Evolutionary conservation across 2,113 vertebrate genomes (phyloP), one percentile per base, ranked within the genome.

Genomic region (Brienomyrus brachyistius): DNA sequence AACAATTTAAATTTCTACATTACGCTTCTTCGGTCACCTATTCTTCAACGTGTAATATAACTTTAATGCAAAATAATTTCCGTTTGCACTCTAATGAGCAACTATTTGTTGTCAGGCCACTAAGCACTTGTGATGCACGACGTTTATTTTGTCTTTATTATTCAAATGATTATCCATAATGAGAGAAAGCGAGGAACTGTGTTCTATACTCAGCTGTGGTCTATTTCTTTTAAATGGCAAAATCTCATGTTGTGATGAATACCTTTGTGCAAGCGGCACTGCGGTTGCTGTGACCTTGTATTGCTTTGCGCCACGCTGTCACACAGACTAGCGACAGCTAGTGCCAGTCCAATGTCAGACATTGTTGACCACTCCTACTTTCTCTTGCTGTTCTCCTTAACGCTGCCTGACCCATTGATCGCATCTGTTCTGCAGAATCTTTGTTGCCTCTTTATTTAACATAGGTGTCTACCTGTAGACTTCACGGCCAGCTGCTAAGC

Each of bases 211-310:
- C 47, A 88, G 45, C 13, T 47, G 27, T 35, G 43, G 31, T 88
- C 66, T 77, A 52, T 40, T 40, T 35, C 4, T 52, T 66, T 88
- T 31, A 40, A 45, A 66, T 35, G 88, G 59, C 62, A 77, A 80
- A 77, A 88, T 45, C 50, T 88, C 66, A 23, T 21, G 13, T 21
- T 21, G 59, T 80, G 35, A 80, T 80, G 74, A 80, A 80, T 17
- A n/a, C 74, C 74, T 19, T 19, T 80, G 31, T 54, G 50, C 45
- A 74, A 31, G 62, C 88, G 40, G 43, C 15, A 15, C 23, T 50
- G 62, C 45, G 74, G 31, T 83, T 51, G 21, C 9, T 21, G 35
- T 89, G 88, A 89, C 88, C 88, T 89, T 89, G 70, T 56, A 45
- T 54, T n/a, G 21, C 70, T 13, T 50, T 35, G 40, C 83, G 74